Evolutionary conservation across 2,797 vertebrate genomes (phyloP).

Genomic region (Sorex maritimensis): DNA sequence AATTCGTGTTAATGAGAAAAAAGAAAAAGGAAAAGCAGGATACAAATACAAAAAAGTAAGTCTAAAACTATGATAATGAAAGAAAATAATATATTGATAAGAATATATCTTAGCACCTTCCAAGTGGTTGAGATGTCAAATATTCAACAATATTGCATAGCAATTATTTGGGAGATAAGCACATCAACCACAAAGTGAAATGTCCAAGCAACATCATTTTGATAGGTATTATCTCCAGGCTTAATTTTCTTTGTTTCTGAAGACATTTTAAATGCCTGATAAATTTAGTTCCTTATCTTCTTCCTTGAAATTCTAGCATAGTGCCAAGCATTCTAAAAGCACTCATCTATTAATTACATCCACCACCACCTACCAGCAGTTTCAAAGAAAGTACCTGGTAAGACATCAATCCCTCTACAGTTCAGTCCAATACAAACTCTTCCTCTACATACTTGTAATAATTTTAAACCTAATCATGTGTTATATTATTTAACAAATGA

Average conservation of each 20-base stretch:
- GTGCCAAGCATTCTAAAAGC: neutral
- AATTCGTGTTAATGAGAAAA: neutral
- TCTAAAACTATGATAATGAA: constrained; percentile 50
- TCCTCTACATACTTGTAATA: constrained; percentile 15
- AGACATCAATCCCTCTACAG: constrained; percentile 48
- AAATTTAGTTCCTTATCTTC: constrained; percentile 55
- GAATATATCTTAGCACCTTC: constrained; percentile 24
- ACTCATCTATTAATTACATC: neutral
- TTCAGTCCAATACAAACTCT: constrained; percentile 46
- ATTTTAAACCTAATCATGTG: constrained; percentile 59
- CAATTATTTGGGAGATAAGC: neutral
- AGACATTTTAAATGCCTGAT: constrained; percentile 51
- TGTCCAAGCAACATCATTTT: constrained; percentile 19
- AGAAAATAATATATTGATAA: constrained; percentile 58
- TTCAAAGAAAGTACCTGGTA: constrained; percentile 55
- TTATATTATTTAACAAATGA: constrained; percentile 51
- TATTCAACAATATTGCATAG: constrained; percentile 31
- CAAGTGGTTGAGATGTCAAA: constrained; percentile 58
- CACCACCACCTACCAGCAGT: neutral
- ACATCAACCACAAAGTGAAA: constrained; percentile 20
- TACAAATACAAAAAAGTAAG: constrained; percentile 42
- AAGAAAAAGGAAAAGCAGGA: neutral
- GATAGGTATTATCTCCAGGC: constrained; percentile 54
- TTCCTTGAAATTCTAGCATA: constrained; percentile 23
- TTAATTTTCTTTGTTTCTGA: constrained; percentile 51